These are phyloP conservation scores for Ploceus nigricollis DNA, from an alignment of 2,113 vertebrate species.

Conservation along the genomic window DNA sequence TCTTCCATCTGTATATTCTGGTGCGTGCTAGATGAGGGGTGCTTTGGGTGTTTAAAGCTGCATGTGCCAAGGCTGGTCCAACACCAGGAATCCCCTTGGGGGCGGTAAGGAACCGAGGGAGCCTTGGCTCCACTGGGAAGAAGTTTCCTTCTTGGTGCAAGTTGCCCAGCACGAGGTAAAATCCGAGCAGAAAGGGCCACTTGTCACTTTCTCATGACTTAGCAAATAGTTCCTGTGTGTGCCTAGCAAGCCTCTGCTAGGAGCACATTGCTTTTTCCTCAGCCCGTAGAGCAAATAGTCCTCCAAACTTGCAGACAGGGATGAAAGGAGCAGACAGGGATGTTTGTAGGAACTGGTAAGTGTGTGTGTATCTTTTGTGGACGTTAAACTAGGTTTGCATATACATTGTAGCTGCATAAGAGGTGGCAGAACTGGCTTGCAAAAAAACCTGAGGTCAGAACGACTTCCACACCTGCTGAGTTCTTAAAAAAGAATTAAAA, in stretches of 20 bases:
- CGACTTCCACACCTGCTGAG: conserved; percentile 20
- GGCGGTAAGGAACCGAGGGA: background rate
- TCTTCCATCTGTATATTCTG: background rate
- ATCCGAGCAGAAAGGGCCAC: background rate
- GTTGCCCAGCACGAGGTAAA: background rate
- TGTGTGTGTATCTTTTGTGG: background rate
- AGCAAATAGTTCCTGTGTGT: background rate
- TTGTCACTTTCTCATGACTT: background rate
- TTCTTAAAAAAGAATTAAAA: conserved; percentile 17
- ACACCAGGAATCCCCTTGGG: background rate
- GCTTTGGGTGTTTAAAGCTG: background rate
- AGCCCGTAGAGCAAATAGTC: background rate
- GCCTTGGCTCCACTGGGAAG: background rate
- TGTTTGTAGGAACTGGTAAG: background rate
- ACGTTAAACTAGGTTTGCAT: background rate
- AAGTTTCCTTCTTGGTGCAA: background rate
- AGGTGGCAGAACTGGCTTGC: background rate
- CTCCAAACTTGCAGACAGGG: background rate
- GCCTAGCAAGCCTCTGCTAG: background rate
- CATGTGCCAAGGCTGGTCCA: background rate
- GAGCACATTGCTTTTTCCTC: background rate
- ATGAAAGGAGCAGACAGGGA: background rate
- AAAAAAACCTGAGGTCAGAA: background rate
- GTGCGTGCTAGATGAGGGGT: background rate
- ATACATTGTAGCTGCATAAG: background rate